Conservation (phyloP, 2,797 vertebrate species). For the Amblyopsis hoosieri region DNA sequence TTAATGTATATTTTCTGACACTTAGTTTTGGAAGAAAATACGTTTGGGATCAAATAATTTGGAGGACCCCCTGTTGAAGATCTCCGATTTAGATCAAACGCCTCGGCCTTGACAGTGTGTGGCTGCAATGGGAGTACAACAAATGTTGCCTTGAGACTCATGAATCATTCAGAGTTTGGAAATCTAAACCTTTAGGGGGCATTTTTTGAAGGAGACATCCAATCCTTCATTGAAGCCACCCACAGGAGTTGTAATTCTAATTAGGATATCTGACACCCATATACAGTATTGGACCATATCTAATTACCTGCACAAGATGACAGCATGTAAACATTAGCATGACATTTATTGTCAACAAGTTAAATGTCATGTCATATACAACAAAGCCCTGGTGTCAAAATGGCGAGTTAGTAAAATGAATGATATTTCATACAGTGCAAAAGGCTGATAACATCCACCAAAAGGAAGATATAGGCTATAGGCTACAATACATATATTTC, state of each 20-base stretch:
- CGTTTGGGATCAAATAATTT: too few relatives aligned
- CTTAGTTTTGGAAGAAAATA: too few relatives aligned
- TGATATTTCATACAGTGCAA: conserved; percentile 17
- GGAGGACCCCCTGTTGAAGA: too few relatives aligned
- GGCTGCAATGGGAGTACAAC: conserved; percentile 44
- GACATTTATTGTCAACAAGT: conserved; percentile 36
- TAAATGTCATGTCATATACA: conserved; percentile 22
- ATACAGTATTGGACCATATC: conserved; percentile 51
- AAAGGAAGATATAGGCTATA: too few relatives aligned
- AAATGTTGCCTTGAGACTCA: conserved; percentile 66
- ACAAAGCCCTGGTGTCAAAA: background rate
- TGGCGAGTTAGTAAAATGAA: conserved; percentile 1
- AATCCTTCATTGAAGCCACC: conserved; percentile 72
- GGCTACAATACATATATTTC: too few relatives aligned
- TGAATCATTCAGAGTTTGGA: conserved; percentile 77
- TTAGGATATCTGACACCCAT: conserved; percentile 74
- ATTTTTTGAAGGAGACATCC: conserved; percentile 77
- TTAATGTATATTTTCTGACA: too few relatives aligned
- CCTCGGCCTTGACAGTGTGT: background rate
- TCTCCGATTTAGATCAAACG: too few relatives aligned
- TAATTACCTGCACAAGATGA: conserved; percentile 65
- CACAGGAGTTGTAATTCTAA: conserved; percentile 79
- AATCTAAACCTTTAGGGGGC: conserved; percentile 74
- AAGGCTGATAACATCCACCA: too few relatives aligned
- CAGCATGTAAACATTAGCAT: conserved; percentile 52